Conservation (phyloP, 1,140 invertebrate species). For the Acromyrmex echinatior region DNA sequence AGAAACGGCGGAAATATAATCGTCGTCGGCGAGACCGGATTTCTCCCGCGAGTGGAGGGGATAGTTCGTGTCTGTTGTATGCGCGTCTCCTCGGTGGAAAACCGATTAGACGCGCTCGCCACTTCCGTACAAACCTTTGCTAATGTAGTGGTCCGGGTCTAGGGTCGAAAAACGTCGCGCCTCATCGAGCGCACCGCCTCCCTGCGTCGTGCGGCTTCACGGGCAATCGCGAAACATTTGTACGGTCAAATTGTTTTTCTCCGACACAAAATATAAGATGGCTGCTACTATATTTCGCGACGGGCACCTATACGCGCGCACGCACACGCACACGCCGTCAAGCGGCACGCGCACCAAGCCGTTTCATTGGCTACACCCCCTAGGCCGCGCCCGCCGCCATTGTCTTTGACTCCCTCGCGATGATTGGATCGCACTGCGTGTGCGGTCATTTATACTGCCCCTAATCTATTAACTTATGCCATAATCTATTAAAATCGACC, state of each 20-base stretch:
- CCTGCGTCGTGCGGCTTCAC: slow-evolving; percentile 82
- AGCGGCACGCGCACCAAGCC: slow-evolving; percentile 42
- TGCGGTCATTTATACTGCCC: too few species aligned
- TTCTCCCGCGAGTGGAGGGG: slow-evolving; percentile 60
- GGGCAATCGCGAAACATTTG: slow-evolving; percentile 84
- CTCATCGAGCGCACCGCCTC: slow-evolving; percentile 84
- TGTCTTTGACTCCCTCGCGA: slow-evolving; percentile 20
- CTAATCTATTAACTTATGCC: too few species aligned
- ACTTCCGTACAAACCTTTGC: slow-evolving; percentile 84
- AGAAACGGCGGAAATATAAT: slow-evolving; percentile 67
- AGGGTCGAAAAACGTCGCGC: slow-evolving; percentile 83
- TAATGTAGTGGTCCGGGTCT: slow-evolving; percentile 85
- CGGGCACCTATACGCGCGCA: slow-evolving; percentile 74
- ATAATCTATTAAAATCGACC: too few species aligned
- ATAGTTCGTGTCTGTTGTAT: slow-evolving; percentile 57
- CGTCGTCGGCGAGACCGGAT: slow-evolving; percentile 67
- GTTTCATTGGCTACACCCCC: slow-evolving; percentile 58
- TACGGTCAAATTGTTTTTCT: slow-evolving; percentile 86
- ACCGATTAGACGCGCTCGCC: slow-evolving; percentile 26
- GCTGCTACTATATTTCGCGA: slow-evolving; percentile 85
- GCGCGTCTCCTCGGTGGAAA: slow-evolving; percentile 33
- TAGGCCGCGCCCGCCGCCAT: slow-evolving; percentile 5
- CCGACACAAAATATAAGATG: slow-evolving; percentile 87
- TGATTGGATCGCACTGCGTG: slow-evolving; percentile 56
- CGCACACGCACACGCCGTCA: slow-evolving; percentile 68